Evolutionary conservation across 2,797 vertebrate species (phyloP), one percentile per base, ranked within the genome.

Genomic region (Megalops cyprinoides): DNA sequence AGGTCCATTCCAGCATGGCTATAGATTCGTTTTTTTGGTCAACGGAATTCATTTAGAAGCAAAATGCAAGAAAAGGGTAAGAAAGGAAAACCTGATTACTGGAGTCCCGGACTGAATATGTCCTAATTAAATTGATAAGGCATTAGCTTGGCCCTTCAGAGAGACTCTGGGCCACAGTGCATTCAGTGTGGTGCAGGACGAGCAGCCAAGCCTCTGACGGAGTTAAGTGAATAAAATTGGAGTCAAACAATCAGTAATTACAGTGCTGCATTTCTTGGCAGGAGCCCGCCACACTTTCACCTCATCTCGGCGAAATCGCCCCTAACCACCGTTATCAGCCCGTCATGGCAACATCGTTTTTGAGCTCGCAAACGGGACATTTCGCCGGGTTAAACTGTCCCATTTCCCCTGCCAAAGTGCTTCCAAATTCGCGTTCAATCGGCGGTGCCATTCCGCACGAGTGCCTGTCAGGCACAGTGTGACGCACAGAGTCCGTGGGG

Each of bases 1-100:
- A 20, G 62, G 39, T 39, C 34, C 37, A 39, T 67, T 37, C 34
- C 34, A 39, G 62, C 62, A 34, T 18, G 34, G 1, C 12, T 67
- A 20, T 34, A 14, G 62, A 67, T 67, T 67, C 18, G 39, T 67
- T n/a, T n/a, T n/a, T n/a, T n/a, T n/a, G 67, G 67, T 67, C 62
- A 67, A 14, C 37, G 31, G 28, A 34, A 67, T 28, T 67, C 20
- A 62, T 67, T 67, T 67, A 39, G 62, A 39, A 67, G 62, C 58
- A 39, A 39, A 67, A 39, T 6, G 18, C 15, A 65, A 9, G 4
- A 25, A 25, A 28, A 55, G 7, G n/a, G 15, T 25, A 1, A 25
- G 12, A 60, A 25, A 60, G 34, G 23, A 34, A 65, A 65, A 7
- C 62, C 37, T 67, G 2, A 39, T 39, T 39, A 14, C 62, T 67